Evolutionary conservation across 1,140 invertebrate species (phyloP), one percentile per base, ranked within the genome.

Genomic region (Bombus huntii): DNA sequence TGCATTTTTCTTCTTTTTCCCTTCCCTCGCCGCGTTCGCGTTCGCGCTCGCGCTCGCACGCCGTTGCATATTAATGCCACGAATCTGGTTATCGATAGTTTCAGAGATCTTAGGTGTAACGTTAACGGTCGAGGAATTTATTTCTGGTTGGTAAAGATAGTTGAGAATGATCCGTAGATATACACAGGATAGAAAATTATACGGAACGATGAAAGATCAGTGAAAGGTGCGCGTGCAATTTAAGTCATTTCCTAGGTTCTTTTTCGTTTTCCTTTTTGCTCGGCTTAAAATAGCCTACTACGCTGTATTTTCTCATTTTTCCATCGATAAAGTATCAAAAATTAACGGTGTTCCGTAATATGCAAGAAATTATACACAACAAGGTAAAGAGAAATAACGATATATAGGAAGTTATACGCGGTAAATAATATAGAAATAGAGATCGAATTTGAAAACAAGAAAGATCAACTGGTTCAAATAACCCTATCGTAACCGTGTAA

Each of bases 61-160:
- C 15, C 39, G 15, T 37, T 79, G 31, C 42, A 44, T 66, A 37
- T 31, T 66, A 31, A 39, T 34, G 39, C 9, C 25, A 15, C 28
- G 42, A 31, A 74, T 74, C 42, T 74, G 72, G 15, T 47, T 74
- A 47, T 74, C 34, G 34, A 74, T 74, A 22, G 34, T 74, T n/a
- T 18, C 28, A 5, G 5, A 5, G n/a, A 66, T 31, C 65, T 66
- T 5, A 3, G n/a, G 13, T n/a, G 31, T 37, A 22, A 15, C n/a
- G 65, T 66, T 31, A 31, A 31, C 12, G 62, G 0, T 3, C 13
- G 62, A 6, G 62, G 62, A 13, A 66, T 66, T 66, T 13, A 28
- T 66, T 66, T 66, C n/a, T n/a, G 62, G 12, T 66, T n/a, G 62
- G 47, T 0, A 53, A 53, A 53, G 47, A 53, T 53, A 22, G 18